Base-by-base conservation (phyloP, 2,888 invertebrate genomes). In the Hipparchia semele region DNA sequence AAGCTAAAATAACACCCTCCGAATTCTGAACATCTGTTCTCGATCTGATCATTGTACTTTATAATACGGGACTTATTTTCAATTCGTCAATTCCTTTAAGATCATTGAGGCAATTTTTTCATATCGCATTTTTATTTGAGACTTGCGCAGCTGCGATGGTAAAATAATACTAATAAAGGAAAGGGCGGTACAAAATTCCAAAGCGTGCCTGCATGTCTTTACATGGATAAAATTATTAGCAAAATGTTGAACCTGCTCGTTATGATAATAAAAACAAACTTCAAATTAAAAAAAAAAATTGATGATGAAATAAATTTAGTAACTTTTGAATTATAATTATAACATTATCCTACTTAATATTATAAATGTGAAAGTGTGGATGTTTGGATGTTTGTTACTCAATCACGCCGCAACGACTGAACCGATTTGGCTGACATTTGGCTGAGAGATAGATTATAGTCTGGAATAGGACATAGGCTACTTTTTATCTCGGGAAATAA, bases 11-110 rank as follows among this genome's bases (percentile, higher is more conserved):
- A 90, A 88, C 87, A 86, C 81, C 80, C 79, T 76, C 67, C 72
- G 79, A 86, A 87, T 79, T 76, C 68, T 72, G 79, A 86, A 87
- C 92, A 92, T 87, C 92, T 92, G 92, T 88, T 89, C 79, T 77
- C 80, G 83, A 83, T 80, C 80, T 80, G 80, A 79, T 80, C 80
- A 82, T 87, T 85, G 86, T 85, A 83, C 79, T 79, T 80, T 80
- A 79, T 81, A 80, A 79, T 78, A 81, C 82, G 84, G 82, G 85
- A 86, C 59, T 60, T 59, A 51, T 68, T 49, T 84, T 82, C 80
- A 81, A 80, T 80, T 79, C 83, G 84, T 83, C 86, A 79, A 84
- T 80, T 82, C 77, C 70, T 69, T 59, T 73, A 76, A 76, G 76
- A 77, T 78, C 77, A 72, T 78, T 79, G 77, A 77, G 77, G 75